Conservation (phyloP, 2,113 vertebrate species). For the Cottus gobio region DNA sequence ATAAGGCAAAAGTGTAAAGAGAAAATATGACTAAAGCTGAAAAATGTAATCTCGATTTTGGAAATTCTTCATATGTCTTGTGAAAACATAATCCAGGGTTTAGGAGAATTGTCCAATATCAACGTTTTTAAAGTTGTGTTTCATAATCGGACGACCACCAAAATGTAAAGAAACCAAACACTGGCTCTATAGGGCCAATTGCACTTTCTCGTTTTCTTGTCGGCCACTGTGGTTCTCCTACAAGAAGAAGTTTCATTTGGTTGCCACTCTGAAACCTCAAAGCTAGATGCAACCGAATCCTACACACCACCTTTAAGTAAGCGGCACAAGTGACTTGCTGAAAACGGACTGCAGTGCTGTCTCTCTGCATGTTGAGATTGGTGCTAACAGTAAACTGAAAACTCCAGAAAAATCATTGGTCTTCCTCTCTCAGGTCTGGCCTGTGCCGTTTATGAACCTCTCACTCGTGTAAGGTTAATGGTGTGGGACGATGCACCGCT, state of each 20-base stretch:
- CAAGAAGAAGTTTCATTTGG: not conserved
- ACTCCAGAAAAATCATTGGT: not conserved
- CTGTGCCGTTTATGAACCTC: slow-evolving; percentile 54
- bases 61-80: no score
- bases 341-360: not conserved
- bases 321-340: not conserved
- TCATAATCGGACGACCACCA: not conserved
- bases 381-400: not conserved
- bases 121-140: not conserved
- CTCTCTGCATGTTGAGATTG: not conserved
- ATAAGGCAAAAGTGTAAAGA: no score
- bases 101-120: not conserved
- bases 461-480: slow-evolving; percentile 69
- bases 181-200: not conserved
- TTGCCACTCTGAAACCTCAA: not conserved
- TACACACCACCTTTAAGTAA: not conserved
- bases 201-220: not conserved
- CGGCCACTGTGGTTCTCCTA: not conserved
- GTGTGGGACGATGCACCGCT: slow-evolving; percentile 49
- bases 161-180: not conserved
- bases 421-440: slow-evolving; percentile 8
- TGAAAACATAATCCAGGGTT: not conserved
- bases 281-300: no score
- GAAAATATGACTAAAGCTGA: no score
- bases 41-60: no score